A percentile compares a stretch with the other conserved stretches of the same genome.
phyloP scores from a whole-genome alignment of 1,140 invertebrate genomes.

The Apocrypta bakeri region DNA sequence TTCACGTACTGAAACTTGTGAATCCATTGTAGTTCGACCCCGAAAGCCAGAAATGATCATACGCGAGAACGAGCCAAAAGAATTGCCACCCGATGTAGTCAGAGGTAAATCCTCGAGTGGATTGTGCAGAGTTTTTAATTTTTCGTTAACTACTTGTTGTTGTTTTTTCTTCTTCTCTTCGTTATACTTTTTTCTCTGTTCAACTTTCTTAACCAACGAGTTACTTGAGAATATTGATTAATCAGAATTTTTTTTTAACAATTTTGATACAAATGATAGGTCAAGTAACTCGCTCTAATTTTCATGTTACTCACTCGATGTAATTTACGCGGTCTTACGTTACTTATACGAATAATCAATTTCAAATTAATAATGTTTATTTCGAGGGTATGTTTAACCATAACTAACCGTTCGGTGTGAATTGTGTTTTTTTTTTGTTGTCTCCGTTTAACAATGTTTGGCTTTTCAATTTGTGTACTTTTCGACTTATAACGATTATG shows the following conservation, averaged over 20 bases:
- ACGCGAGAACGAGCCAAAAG: constrained; percentile 90
- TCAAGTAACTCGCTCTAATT: constrained; percentile 9
- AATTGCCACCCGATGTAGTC: constrained; percentile 92
- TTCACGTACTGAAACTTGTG: constrained; percentile 14
- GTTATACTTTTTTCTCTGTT: constrained; percentile 18
- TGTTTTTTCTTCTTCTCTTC: constrained; percentile 17
- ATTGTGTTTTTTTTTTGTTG: constrained; percentile 10
- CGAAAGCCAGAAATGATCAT: constrained; percentile 92
- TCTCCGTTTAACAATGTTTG: constrained; percentile 21
- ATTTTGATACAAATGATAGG: not conserved
- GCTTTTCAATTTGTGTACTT: constrained; percentile 40
- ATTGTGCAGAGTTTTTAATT: constrained; percentile 24
- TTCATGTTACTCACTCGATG: constrained; percentile 20
- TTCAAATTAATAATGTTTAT: not conserved
- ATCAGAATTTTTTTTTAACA: constrained; percentile 5
- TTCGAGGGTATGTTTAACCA: constrained; percentile 24
- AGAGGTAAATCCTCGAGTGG: constrained; percentile 80
- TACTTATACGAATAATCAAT: not conserved
- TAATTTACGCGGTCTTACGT: constrained; percentile 10
- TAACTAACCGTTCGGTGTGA: constrained; percentile 34
- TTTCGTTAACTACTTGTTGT: constrained; percentile 19
- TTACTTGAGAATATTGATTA: constrained; percentile 2
- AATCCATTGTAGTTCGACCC: constrained; percentile 76
- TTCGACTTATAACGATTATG: too few relatives aligned
- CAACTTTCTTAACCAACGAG: not conserved